phyloP scores from a whole-genome alignment of 2,888 invertebrate species.

The Drosophila buzzatii region DNA sequence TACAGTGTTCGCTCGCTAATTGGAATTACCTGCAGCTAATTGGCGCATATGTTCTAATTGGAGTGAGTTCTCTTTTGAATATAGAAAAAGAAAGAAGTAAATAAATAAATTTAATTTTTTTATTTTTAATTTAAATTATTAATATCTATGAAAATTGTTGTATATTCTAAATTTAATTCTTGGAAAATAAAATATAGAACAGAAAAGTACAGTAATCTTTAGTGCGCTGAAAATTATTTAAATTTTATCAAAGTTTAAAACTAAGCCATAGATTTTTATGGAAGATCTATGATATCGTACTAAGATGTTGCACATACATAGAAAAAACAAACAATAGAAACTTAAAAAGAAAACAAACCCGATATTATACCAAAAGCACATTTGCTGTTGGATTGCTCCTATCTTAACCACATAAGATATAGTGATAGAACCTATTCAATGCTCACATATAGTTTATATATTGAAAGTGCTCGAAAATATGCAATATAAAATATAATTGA shows the following conservation, averaged over 20 bases:
- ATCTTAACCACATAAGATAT: neutral
- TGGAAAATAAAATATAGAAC: neutral
- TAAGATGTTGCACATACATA: neutral
- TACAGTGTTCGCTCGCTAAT: constrained; percentile 11
- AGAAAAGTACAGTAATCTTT: neutral
- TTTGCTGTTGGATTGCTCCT: neutral
- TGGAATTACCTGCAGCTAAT: constrained; percentile 9
- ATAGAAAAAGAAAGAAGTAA: neutral
- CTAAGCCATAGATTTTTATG: constrained; percentile 1
- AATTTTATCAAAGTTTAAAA: neutral
- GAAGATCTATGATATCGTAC: constrained; percentile 6
- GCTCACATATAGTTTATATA: neutral
- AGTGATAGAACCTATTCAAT: neutral
- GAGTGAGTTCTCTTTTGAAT: neutral
- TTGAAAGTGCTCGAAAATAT: constrained; percentile 13
- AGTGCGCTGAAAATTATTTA: neutral
- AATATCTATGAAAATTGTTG: neutral
- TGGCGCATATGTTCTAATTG: constrained; percentile 2
- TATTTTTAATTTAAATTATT: constrained; percentile 1
- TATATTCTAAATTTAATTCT: neutral
- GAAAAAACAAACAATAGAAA: neutral
- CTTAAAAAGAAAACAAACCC: neutral
- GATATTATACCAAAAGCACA: neutral
- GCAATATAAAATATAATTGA: constrained; percentile 9
- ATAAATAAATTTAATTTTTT: neutral